Base-by-base conservation (phyloP, 2,113 vertebrate genomes). In the Pedetes capensis region DNA sequence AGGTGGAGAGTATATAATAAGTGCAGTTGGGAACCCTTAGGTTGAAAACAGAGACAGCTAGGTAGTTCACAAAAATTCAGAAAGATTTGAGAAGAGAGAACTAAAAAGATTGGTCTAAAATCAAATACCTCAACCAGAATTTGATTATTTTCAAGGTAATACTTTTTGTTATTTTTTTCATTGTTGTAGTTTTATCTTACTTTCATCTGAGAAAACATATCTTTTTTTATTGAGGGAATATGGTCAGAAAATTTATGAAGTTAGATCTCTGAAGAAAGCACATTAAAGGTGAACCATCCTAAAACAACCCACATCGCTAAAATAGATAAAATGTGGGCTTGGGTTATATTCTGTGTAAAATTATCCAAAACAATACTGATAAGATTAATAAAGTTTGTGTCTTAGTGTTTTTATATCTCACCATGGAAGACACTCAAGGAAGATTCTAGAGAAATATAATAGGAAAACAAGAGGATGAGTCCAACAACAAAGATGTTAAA, bases 261-360 rank as follows among this genome's bases (percentile, higher is more conserved):
- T 44, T 80, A 75, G 18, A 69, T 64, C n/a, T 87, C 25, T 95
- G 84, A 95, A 87, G 66, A 39, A 94, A 78, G 37, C 8, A 74
- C 53, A 91, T 2, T 55, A 37, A 81, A 91, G n/a, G 83, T 51
- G 49, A 93, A 75, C 12, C 51, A 87, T 79, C 18, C 27, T 66
- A 85, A 82, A 82, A 89, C 47, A 23, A 80, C 1, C 1, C n/a
- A 66, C 42, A 42, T 51, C 39, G 64, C 32, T 86, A 91, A 96
- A 90, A 78, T 25, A 74, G 37, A 69, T 53, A 53, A 88, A 96
- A 91, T 42, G 9, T 10, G 37, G 2, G 10, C 37, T 25, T 84
- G 57, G 2, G 37, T 72, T 93, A 80, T 75, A 80, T 66, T 78
- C 66, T 76, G 14, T 44, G 34, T 69, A 71, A 69, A 78, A 88